Conservation (phyloP, 2,797 vertebrate species). For the Crenichthys baileyi region DNA sequence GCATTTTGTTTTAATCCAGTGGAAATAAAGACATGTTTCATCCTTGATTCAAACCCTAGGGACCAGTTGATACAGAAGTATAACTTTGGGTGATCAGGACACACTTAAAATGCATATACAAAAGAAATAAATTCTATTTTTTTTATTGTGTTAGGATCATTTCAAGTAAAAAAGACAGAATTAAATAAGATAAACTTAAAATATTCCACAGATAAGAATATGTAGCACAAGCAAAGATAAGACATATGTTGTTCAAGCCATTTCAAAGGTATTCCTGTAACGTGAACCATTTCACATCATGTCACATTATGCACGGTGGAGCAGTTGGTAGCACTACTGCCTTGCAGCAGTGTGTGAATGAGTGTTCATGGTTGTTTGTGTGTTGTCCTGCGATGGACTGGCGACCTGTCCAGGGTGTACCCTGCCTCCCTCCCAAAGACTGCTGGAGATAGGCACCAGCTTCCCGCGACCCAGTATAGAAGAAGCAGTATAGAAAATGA, state of each 20-base stretch:
- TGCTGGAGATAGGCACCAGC: too few relatives aligned
- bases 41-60: slow-evolving; percentile 8
- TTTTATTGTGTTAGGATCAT: background rate
- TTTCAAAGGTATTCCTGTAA: too few relatives aligned
- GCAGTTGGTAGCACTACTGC: too few relatives aligned
- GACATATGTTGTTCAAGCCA: slow-evolving; percentile 18
- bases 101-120: slow-evolving; percentile 20
- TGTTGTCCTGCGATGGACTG: too few relatives aligned
- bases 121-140: slow-evolving; percentile 17
- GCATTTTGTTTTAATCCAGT: slow-evolving; percentile 45
- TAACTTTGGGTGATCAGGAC: slow-evolving; percentile 33
- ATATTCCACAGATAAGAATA: slow-evolving; percentile 16
- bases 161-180: slow-evolving; percentile 27
- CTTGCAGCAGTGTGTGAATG: too few relatives aligned
- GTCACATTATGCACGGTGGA: too few relatives aligned
- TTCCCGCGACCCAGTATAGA: too few relatives aligned
- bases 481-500: too few relatives aligned
- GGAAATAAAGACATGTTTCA: slow-evolving; percentile 48
- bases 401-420: too few relatives aligned
- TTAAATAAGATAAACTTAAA: slow-evolving; percentile 18
- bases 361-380: too few relatives aligned
- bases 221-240: slow-evolving; percentile 21
- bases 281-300: too few relatives aligned
- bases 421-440: too few relatives aligned
- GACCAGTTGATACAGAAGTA: slow-evolving; percentile 25